Base-by-base conservation (phyloP, 2,888 invertebrate genomes). In the Sinotaia quadrata region DNA sequence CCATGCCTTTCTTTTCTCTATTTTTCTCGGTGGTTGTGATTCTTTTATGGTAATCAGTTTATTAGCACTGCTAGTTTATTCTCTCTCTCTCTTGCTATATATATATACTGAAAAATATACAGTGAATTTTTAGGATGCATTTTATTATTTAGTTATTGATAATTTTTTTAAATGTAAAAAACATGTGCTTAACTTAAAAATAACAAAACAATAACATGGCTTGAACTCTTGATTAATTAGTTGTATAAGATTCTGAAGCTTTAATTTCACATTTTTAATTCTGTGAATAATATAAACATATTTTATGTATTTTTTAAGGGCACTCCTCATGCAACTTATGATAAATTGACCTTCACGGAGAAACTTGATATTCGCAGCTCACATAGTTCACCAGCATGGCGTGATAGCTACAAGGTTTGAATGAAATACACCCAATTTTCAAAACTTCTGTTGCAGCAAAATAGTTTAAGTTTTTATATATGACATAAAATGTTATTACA, bases 351-450 rank as follows among this genome's bases (percentile, higher is more conserved):
- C 27, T 87, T 86, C 74, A 83, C 84, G 29, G 80, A 84, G 57
- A 67, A 78, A n/a, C 78, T 87, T 34, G 84, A 85, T 59, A 72
- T 82, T 44, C 70, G 77, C 34, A 82, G 84, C 72, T 82, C 85
- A 15, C 83, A 83, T 71, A 81, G 80, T 18, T 79, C 82, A 34
- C 87, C 87, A 33, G 74, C 77, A 21, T 87, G 87, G 86, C 81
- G 75, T 62, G 87, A 86, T 80, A 86, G 86, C 4, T 87, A 83
- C 68, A 83, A 81, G 80, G 87, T 87, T 47, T n/a, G n/a, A n/a
- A n/a, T n/a, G n/a, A n/a, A n/a, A n/a, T n/a, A n/a, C n/a, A n/a
- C n/a, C n/a, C n/a, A n/a, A n/a, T n/a, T n/a, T n/a, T n/a, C n/a
- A n/a, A n/a, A n/a, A n/a, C n/a, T n/a, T n/a, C n/a, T n/a, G n/a